Conservation (phyloP, 2,888 invertebrate species). For the Synanthedon andrenaeformis region DNA sequence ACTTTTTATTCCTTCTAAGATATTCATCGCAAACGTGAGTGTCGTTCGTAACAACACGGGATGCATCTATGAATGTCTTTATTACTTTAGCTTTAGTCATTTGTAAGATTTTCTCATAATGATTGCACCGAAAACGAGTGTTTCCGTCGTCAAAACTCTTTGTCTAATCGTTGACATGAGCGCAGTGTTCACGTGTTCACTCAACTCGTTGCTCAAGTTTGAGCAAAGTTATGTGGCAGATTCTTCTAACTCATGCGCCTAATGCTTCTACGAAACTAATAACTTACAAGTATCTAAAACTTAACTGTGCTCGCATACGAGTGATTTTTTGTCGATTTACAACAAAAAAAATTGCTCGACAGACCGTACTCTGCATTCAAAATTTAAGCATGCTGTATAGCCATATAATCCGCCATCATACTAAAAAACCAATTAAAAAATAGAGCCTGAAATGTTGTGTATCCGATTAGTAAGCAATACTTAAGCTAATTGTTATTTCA, state of each 20-base stretch:
- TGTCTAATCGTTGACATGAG: slow-evolving; percentile 63
- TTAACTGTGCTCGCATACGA: too few relatives aligned
- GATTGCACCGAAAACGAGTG: slow-evolving; percentile 68
- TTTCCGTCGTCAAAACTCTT: slow-evolving; percentile 62
- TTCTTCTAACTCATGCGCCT: not conserved
- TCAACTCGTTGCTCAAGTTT: slow-evolving; percentile 3
- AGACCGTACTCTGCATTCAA: too few relatives aligned
- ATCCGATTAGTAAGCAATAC: too few relatives aligned
- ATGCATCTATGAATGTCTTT: slow-evolving; percentile 70
- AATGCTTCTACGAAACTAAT: not conserved
- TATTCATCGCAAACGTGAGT: slow-evolving; percentile 66
- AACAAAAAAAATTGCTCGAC: too few relatives aligned
- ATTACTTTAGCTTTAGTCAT: slow-evolving; percentile 67
- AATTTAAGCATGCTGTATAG: too few relatives aligned
- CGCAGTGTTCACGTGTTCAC: slow-evolving; percentile 30
- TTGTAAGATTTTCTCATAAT: slow-evolving; percentile 71
- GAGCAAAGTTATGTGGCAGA: not conserved
- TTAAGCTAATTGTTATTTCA: too few relatives aligned
- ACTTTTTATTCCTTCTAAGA: slow-evolving; percentile 64
- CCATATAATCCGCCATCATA: too few relatives aligned
- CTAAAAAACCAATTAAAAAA: too few relatives aligned
- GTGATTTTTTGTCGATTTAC: too few relatives aligned
- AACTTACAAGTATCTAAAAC: too few relatives aligned
- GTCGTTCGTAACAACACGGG: slow-evolving; percentile 61
- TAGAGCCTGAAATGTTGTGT: too few relatives aligned